Conservation (phyloP, 2,888 invertebrate genomes). For the Monopis laevigella region DNA sequence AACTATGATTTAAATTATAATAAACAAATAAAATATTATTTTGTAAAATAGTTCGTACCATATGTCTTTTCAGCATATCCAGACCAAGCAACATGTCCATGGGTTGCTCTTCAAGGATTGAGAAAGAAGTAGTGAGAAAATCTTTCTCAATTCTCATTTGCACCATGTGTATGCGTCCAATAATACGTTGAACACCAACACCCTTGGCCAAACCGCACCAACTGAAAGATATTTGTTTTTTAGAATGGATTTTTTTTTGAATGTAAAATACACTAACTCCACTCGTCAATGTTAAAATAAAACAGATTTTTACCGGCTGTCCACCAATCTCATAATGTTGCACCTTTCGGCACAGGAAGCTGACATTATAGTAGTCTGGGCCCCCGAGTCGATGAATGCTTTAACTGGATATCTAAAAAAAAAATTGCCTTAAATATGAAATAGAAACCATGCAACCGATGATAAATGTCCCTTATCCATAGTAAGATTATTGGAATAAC, state of each 20-base stretch:
- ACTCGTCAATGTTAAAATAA: too few species aligned
- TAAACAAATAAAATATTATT: too few species aligned
- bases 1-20: too few species aligned
- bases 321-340: constrained; percentile 89
- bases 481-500: too few species aligned
- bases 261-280: neutral
- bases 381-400: constrained; percentile 98
- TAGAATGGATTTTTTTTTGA: neutral
- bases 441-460: too few species aligned
- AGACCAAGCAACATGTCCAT: constrained; percentile 98
- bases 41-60: constrained; percentile 69
- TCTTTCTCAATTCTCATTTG: constrained; percentile 96
- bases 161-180: constrained; percentile 96
- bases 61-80: constrained; percentile 97
- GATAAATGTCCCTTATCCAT: too few species aligned
- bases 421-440: too few species aligned
- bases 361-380: constrained; percentile 99
- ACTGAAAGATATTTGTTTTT: constrained; percentile 34
- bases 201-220: constrained; percentile 98
- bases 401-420: constrained; percentile 82
- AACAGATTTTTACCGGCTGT: constrained; percentile 67
- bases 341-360: constrained; percentile 94
- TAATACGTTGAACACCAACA: constrained; percentile 94
- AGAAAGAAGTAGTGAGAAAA: constrained; percentile 95
- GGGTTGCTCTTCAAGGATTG: constrained; percentile 94